Percentiles rank a stretch among this genome's conserved stretches.
phyloP scores from a whole-genome alignment of 2,113 vertebrate genomes.

The Haemorhous mexicanus region DNA sequence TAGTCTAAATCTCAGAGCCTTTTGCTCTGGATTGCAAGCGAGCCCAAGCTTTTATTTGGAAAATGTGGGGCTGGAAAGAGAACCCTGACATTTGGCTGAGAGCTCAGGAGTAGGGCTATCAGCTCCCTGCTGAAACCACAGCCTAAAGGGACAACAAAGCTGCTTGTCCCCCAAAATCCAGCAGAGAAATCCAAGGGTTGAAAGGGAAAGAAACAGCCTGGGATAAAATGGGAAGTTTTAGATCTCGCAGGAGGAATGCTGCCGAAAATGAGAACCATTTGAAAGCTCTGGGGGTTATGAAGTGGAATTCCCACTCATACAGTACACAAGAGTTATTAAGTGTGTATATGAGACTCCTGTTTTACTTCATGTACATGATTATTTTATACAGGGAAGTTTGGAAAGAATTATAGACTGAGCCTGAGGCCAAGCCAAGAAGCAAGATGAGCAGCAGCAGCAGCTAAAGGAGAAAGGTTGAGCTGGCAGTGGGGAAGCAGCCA shows the following conservation, averaged over 20 bases:
- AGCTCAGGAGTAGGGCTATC: slow-evolving; percentile 1
- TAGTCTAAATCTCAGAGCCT: slow-evolving; percentile 11
- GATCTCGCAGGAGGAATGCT: slow-evolving; percentile 69
- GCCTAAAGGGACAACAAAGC: background rate
- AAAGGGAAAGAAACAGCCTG: slow-evolving; percentile 34
- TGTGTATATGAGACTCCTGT: slow-evolving; percentile 79
- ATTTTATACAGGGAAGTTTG: slow-evolving; percentile 79
- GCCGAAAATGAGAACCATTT: slow-evolving; percentile 75
- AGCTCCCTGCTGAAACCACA: slow-evolving; percentile 37
- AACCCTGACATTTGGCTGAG: slow-evolving; percentile 16
- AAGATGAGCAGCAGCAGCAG: slow-evolving; percentile 71
- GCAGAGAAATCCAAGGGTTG: slow-evolving; percentile 9
- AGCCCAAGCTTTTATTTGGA: slow-evolving; percentile 34
- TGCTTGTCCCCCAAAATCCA: background rate
- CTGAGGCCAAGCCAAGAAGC: slow-evolving; percentile 72
- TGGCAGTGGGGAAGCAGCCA: slow-evolving; percentile 38
- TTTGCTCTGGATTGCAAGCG: background rate
- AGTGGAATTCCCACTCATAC: slow-evolving; percentile 78
- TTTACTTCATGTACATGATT: slow-evolving; percentile 82
- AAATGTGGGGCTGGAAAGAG: slow-evolving; percentile 41
- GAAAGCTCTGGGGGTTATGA: slow-evolving; percentile 75
- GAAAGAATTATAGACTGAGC: slow-evolving; percentile 80
- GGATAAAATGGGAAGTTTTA: slow-evolving; percentile 66
- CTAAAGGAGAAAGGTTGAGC: slow-evolving; percentile 35
- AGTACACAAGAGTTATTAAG: slow-evolving; percentile 81